Conservation (phyloP, 2,113 vertebrate genomes). For the Brachypodius melanocephalos region DNA sequence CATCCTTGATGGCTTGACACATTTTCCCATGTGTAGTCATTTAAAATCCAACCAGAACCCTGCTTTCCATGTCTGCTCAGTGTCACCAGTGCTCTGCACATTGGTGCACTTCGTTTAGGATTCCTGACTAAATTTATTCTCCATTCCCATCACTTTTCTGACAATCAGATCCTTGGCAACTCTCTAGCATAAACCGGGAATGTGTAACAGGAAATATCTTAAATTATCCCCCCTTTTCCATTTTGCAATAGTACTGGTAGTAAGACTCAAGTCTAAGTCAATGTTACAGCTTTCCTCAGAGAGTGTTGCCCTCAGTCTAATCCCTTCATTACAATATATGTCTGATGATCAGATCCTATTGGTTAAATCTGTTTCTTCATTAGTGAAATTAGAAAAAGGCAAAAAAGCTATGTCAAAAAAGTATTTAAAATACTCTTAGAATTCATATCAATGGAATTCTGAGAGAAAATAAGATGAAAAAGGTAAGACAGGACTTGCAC, state of each 20-base stretch:
- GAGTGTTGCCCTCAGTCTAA: background rate
- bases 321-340: background rate
- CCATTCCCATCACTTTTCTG: background rate
- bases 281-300: background rate
- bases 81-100: background rate
- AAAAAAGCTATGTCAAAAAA: background rate
- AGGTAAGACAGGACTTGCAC: background rate
- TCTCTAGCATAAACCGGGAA: background rate
- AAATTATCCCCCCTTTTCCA: background rate
- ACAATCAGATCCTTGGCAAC: background rate
- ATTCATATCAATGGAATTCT: background rate
- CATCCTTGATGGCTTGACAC: background rate
- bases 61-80: background rate
- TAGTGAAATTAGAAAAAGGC: background rate
- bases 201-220: background rate
- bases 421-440: background rate
- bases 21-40: background rate
- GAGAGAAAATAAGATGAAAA: background rate
- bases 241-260: background rate
- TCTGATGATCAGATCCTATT: background rate
- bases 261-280: background rate
- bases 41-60: background rate
- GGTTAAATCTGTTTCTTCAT: background rate
- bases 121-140: background rate
- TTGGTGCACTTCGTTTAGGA: background rate